Percentiles rank a stretch among this genome's conserved stretches.
Evolutionary conservation across 1,140 invertebrate species (phyloP).

Genomic region (Papilio helenus): DNA sequence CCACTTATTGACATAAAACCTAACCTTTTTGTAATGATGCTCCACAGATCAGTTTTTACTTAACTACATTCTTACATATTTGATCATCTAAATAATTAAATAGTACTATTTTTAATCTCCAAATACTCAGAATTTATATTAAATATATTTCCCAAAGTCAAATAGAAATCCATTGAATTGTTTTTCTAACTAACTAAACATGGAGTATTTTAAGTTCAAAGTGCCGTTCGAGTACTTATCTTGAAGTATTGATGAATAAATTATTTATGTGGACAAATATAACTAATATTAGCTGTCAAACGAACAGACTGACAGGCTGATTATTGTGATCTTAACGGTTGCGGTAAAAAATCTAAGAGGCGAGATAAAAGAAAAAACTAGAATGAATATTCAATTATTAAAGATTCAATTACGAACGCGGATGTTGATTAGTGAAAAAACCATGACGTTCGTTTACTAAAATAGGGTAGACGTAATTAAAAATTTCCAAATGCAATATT

Average conservation of each 20-base stretch:
- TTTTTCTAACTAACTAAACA: neutral
- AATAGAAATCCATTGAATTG: neutral
- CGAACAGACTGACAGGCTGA: constrained; percentile 2
- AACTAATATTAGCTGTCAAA: constrained; percentile 15
- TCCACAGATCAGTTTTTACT: too few relatives aligned
- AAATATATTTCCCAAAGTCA: neutral
- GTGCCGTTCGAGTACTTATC: neutral
- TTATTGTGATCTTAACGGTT: constrained; percentile 2
- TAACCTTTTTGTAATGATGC: too few relatives aligned
- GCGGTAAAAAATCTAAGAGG: constrained; percentile 10
- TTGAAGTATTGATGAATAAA: constrained; percentile 16
- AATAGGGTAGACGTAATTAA: neutral
- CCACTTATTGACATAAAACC: too few relatives aligned
- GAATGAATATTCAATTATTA: neutral
- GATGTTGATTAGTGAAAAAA: constrained; percentile 1
- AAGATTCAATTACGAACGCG: constrained; percentile 1
- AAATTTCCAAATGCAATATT: neutral
- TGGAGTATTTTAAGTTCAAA: neutral
- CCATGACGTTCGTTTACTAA: neutral
- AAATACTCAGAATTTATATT: too few relatives aligned
- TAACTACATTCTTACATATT: too few relatives aligned
- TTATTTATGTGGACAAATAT: constrained; percentile 19
- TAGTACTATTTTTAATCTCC: too few relatives aligned
- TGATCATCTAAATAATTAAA: too few relatives aligned
- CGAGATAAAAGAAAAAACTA: neutral